Percentiles rank a stretch among this genome's conserved stretches.
Evolutionary conservation across 1,140 invertebrate genomes (phyloP).

Genomic region (Stratiolaelaps scimitus): DNA sequence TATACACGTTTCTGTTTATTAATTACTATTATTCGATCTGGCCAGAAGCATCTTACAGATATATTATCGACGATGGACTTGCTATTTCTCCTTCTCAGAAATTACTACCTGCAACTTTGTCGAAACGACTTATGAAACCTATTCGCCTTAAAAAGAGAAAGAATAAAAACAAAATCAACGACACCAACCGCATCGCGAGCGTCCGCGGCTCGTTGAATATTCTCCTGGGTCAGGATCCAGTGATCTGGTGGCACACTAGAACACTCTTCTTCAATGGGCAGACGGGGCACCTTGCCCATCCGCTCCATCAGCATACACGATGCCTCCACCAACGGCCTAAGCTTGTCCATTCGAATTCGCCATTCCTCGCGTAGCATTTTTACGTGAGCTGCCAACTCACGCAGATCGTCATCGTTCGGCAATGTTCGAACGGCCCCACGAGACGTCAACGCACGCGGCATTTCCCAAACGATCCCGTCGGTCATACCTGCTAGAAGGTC

Average conservation of each 20-base stretch:
- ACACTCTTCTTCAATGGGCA: neutral
- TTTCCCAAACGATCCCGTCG: neutral
- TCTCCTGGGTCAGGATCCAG: constrained; percentile 2
- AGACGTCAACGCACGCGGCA: neutral
- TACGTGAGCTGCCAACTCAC: constrained; percentile 3
- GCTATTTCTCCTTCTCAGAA: no score
- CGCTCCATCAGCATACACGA: neutral
- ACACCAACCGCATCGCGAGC: neutral
- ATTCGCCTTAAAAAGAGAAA: no score
- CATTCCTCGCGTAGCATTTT: constrained; percentile 2
- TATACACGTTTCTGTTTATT: no score
- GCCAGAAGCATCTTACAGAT: no score
- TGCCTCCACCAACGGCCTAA: constrained; percentile 1
- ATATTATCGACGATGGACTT: no score
- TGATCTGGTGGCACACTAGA: neutral
- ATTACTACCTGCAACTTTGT: no score
- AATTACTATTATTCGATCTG: no score
- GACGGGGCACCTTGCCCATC: constrained; percentile 5
- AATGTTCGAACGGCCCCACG: neutral
- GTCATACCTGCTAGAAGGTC: neutral
- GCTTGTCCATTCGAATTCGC: constrained; percentile 1
- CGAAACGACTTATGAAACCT: no score
- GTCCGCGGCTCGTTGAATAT: neutral
- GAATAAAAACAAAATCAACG: no score
- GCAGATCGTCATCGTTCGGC: constrained; percentile 2